Evolutionary conservation across 2,797 vertebrate species (phyloP), one percentile per base, ranked within the genome.

Genomic region (Otus scops): DNA sequence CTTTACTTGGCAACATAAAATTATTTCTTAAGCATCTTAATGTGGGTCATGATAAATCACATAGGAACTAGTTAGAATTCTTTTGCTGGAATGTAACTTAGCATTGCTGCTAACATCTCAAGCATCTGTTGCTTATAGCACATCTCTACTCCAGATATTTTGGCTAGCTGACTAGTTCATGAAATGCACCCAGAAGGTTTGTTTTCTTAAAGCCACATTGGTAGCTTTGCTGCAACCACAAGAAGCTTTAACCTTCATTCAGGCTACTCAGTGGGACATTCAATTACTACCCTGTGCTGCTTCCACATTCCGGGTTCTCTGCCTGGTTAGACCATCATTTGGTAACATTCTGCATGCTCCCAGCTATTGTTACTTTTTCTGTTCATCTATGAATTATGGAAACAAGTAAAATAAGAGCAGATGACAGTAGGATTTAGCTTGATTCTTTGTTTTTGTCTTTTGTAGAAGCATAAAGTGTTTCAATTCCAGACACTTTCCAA

Each of bases 61-160:
- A 3, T 84, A 7, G 5, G 43, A 95, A 32, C 38, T 34, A 50
- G 28, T 82, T 47, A 18, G 61, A 56, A 73, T 71, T 76, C 67
- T 14, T 69, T 54, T 64, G 50, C 32, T 87, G 45, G 28, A 74
- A 36, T 84, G 12, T 85, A 54, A 17, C 20, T 88, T 91, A n/a
- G 53, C 13, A 1, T 61, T 92, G 88, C 48, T 85, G 32, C 69
- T 85, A 23, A 54, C 32, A 48, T 83, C 27, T 91, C 65, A 20
- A 91, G 18, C 36, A 51, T 89, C 54, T 85, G 65, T 91, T 88
- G 63, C 91, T 94, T 96, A 34, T 81, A 90, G 32, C 56, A 51
- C 15, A 28, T 65, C 73, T 86, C 86, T 90, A 18, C n/a, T 43
- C 5, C 50, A 91, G 53, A 21, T 76, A 67, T 81, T 97, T 96